These are phyloP conservation scores for Babylonia areolata DNA, from an alignment of 1,140 invertebrate species.

Conservation along the genomic window DNA sequence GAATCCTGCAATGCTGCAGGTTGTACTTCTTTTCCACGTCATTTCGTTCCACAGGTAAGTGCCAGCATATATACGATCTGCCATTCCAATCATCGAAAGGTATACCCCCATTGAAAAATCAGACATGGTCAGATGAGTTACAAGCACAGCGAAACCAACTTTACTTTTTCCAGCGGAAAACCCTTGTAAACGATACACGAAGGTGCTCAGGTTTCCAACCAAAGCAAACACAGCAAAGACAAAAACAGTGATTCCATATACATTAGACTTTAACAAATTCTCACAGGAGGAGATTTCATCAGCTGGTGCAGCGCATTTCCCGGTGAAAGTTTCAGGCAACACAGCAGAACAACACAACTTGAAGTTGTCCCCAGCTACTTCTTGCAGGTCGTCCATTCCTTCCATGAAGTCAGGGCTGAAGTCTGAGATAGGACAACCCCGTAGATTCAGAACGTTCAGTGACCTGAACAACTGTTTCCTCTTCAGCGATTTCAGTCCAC, in stretches of 20 bases:
- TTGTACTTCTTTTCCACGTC: constrained; percentile 53
- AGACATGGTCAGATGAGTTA: constrained; percentile 61
- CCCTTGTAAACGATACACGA: constrained; percentile 47
- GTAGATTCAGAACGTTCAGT: too few species aligned
- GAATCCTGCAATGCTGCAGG: constrained; percentile 62
- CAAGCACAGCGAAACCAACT: constrained; percentile 53
- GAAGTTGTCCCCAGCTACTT: constrained; percentile 47
- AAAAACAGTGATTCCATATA: constrained; percentile 57
- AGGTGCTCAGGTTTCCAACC: constrained; percentile 51
- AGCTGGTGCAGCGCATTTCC: constrained; percentile 47
- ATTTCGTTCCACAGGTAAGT: constrained; percentile 58
- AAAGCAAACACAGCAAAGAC: constrained; percentile 47
- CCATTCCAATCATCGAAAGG: constrained; percentile 61
- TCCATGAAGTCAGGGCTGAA: constrained; percentile 38
- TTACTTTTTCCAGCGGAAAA: background rate
- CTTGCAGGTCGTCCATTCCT: constrained; percentile 34
- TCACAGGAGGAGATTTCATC: constrained; percentile 52
- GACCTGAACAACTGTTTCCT: too few species aligned
- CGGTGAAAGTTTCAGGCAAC: constrained; percentile 31
- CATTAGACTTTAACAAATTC: constrained; percentile 49
- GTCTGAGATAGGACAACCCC: too few species aligned
- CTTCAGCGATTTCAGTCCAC: too few species aligned
- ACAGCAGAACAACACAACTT: constrained; percentile 55
- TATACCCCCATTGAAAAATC: constrained; percentile 72
- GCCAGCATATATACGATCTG: constrained; percentile 43